Evolutionary conservation across 2,797 vertebrate genomes (phyloP).

Genomic region (Esox lucius): DNA sequence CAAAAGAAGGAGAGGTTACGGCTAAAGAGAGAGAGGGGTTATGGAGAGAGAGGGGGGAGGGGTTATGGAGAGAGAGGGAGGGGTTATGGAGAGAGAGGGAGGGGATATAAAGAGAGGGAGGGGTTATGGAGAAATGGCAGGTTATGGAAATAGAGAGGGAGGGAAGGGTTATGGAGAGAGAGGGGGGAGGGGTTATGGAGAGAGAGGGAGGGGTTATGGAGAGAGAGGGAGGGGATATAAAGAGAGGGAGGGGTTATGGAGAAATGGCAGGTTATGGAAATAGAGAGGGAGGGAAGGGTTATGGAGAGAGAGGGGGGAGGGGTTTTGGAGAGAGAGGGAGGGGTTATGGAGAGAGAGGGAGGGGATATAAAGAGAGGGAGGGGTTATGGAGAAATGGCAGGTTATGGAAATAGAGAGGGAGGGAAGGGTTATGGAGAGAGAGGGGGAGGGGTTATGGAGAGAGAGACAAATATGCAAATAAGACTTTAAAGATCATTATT

Average conservation of each 20-base stretch:
- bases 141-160: too few relatives aligned
- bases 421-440: not conserved
- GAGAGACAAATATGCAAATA: too few relatives aligned
- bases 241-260: too few relatives aligned
- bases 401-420: not conserved
- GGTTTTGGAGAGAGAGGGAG: not conserved
- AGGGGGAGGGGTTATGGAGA: conserved; percentile 2
- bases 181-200: too few relatives aligned
- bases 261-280: too few relatives aligned
- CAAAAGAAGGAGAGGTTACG: conserved; percentile 5
- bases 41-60: conserved; percentile 5
- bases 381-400: too few relatives aligned
- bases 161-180: too few relatives aligned
- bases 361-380: too few relatives aligned
- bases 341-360: too few relatives aligned
- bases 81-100: not conserved
- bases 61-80: not conserved
- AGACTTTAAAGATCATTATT: too few relatives aligned
- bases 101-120: not conserved
- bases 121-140: not conserved
- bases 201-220: not conserved
- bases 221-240: too few relatives aligned
- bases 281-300: not conserved
- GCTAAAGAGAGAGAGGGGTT: too few relatives aligned
- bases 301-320: not conserved